Base-by-base conservation (phyloP, 2,113 vertebrate species). In the Gracilinanus agilis region DNA sequence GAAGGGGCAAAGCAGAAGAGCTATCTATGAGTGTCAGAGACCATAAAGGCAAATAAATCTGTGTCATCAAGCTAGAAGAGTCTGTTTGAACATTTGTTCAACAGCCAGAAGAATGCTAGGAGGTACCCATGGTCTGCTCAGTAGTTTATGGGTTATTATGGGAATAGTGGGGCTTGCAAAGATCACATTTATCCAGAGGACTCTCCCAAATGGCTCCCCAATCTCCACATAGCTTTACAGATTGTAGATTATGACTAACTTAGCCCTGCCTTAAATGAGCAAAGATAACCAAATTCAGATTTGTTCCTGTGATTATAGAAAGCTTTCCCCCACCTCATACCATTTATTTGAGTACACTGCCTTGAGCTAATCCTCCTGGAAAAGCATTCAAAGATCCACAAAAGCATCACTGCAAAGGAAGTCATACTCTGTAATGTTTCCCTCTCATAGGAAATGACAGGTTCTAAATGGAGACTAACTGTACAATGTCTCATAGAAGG, bases 361-460 rank as follows among this genome's bases (percentile, higher is more conserved):
- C 67, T 83, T 83, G 67, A 83, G 67, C 67, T 83, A 40, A 83
- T 83, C 19, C 67, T 83, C 34, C 40, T 83, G 67, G 53, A 90
- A 96, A 93, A 92, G 44, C 83, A 27, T 90, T 94, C n/a, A 92
- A 44, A 54, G 95, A 94, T 83, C 34, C 24, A 55, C 49, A 54
- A 92, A 92, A 91, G 95, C 96, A 55, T 95, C 95, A 92, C 3
- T 54, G 93, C 93, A 95, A 94, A 95, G 29, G 44, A 93, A 55
- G 6, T 55, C 89, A 21, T 25, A 83, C 49, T 95, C 91, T 92
- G 55, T 54, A 92, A 91, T 9, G 55, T 53, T 93, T 95, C 90
- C 58, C 95, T 95, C 90, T 90, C 75, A 56, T 4, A 0, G 2
- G 91, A 92, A 58, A 89, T 12, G 58, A 56, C 24, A 88, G 54